phyloP scores from a whole-genome alignment of 2,888 invertebrate genomes.

The Hesperia comma region DNA sequence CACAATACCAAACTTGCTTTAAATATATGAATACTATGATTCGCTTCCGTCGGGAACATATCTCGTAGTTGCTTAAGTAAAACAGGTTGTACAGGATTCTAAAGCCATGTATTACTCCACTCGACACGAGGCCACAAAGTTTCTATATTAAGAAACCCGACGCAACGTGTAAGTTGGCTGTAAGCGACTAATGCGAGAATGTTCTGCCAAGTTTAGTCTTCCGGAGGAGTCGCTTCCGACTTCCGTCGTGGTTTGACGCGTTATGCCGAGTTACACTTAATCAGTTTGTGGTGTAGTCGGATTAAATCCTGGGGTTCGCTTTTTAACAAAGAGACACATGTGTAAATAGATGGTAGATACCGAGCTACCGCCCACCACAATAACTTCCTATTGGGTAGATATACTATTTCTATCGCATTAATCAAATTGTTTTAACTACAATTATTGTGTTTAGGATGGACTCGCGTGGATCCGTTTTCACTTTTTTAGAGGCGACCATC shows the following conservation, averaged over 20 bases:
- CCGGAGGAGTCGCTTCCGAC: constrained; percentile 1
- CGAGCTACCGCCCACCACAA: too few species aligned
- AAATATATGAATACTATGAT: background rate
- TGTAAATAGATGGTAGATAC: too few species aligned
- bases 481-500: too few species aligned
- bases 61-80: constrained; percentile 12
- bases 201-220: constrained; percentile 15
- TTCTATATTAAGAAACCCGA: constrained; percentile 22
- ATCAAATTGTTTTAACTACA: too few species aligned
- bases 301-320: too few species aligned
- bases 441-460: too few species aligned
- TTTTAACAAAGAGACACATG: too few species aligned
- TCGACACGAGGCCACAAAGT: constrained; percentile 1
- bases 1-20: too few species aligned
- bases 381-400: too few species aligned
- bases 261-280: background rate
- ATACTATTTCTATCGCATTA: too few species aligned
- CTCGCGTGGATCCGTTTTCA: too few species aligned
- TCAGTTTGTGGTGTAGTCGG: background rate
- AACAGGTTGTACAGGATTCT: background rate
- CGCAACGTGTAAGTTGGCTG: constrained; percentile 12
- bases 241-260: constrained; percentile 10
- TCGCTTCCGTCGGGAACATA: background rate
- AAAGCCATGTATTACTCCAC: constrained; percentile 8
- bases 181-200: constrained; percentile 15